Evolutionary conservation across 2,888 invertebrate species (phyloP).

Genomic region (Hirtodrosophila cameraria): DNA sequence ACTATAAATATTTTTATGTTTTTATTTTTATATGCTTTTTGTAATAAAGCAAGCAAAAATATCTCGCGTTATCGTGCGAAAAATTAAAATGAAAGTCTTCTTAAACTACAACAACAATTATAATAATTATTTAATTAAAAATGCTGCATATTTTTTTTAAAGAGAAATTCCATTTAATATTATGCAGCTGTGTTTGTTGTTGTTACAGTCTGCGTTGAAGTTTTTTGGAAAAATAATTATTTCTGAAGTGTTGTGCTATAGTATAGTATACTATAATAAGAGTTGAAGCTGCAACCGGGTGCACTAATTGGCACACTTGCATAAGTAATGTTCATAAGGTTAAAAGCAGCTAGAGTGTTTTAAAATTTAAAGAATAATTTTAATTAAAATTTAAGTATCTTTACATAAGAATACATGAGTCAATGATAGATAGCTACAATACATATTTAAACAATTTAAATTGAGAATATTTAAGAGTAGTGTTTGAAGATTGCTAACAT

Average conservation of each 20-base stretch:
- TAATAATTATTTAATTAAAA: constrained; percentile 75
- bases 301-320: constrained; percentile 23
- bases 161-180: constrained; percentile 56
- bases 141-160: constrained; percentile 37
- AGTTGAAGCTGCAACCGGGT: constrained; percentile 4
- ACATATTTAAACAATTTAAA: too few relatives aligned
- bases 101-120: constrained; percentile 65
- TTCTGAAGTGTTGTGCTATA: constrained; percentile 48
- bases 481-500: too few relatives aligned
- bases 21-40: constrained; percentile 37
- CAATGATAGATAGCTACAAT: background rate
- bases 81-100: constrained; percentile 60
- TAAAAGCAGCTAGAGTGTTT: constrained; percentile 13
- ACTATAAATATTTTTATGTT: constrained; percentile 45
- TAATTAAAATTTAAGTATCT: too few relatives aligned
- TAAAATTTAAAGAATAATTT: too few relatives aligned
- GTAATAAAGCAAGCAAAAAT: constrained; percentile 32
- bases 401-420: background rate
- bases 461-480: too few relatives aligned
- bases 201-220: constrained; percentile 21
- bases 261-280: background rate
- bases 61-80: constrained; percentile 28
- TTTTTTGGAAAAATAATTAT: constrained; percentile 56
- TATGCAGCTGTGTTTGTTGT: constrained; percentile 14
- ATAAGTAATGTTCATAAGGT: constrained; percentile 43